A percentile compares a stretch with the other conserved stretches of the same genome.
Conservation (phyloP, 2,113 vertebrate species). For the Genyomyrus donnyi region DNA sequence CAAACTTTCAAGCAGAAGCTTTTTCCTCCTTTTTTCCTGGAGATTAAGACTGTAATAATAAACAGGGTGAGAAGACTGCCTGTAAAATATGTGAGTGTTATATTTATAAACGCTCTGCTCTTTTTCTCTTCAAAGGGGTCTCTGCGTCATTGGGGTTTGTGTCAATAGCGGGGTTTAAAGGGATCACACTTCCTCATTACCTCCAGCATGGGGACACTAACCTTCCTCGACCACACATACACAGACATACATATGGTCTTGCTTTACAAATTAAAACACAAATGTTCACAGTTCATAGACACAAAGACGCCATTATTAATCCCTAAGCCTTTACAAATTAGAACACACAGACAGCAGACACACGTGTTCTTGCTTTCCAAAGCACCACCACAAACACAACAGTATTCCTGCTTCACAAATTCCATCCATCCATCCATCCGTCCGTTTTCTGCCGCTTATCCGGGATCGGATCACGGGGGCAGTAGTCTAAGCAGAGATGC, state of each 20-base stretch:
- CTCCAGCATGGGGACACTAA: conserved; percentile 29
- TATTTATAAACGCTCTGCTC: conserved; percentile 7
- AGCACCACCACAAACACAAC: background rate
- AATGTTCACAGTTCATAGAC: background rate
- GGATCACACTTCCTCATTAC: conserved; percentile 31
- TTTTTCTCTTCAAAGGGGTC: conserved; percentile 25
- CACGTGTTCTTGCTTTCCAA: background rate
- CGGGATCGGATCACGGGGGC: no score
- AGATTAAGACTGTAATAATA: conserved; percentile 23
- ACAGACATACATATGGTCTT: background rate
- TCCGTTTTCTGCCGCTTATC: no score
- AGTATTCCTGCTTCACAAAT: background rate
- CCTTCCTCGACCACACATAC: conserved; percentile 18
- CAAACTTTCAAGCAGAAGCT: background rate
- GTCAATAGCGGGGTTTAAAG: conserved; percentile 33
- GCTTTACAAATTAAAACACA: background rate
- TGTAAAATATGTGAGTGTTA: conserved; percentile 5
- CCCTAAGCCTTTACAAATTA: background rate
- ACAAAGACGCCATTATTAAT: background rate
- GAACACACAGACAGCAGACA: background rate
- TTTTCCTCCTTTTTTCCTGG: background rate
- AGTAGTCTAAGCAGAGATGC: no score
- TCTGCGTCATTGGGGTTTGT: conserved; percentile 25
- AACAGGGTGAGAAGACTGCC: conserved; percentile 6
- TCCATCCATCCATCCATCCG: background rate